phyloP scores from a whole-genome alignment of 2,797 vertebrate genomes.

The Crax fasciolata region DNA sequence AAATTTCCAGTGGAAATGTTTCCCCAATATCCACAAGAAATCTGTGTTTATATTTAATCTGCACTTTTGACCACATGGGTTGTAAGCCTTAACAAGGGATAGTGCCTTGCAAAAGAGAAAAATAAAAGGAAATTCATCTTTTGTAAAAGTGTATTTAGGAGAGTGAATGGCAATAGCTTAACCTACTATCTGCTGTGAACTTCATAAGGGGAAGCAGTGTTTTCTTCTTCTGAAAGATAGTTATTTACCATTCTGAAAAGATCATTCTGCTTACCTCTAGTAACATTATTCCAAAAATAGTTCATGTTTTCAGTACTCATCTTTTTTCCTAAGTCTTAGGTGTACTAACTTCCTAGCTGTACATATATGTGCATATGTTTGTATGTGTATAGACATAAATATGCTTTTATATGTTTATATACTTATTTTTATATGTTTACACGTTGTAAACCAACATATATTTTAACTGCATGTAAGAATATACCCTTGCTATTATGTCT shows the following conservation, averaged over 20 bases:
- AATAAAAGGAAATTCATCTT: constrained; percentile 2
- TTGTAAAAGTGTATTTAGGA: neutral
- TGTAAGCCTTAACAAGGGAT: neutral
- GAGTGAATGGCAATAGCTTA: neutral
- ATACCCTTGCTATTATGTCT: constrained; percentile 25
- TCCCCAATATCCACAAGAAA: neutral
- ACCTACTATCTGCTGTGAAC: neutral
- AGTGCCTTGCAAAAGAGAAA: neutral
- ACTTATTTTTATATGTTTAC: accelerated
- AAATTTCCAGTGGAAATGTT: neutral
- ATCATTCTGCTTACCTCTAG: neutral
- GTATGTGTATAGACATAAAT: neutral
- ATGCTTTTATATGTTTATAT: neutral
- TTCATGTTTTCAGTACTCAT: neutral
- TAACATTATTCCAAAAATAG: neutral
- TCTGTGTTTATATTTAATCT: neutral
- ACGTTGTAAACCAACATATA: neutral
- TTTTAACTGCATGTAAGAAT: neutral
- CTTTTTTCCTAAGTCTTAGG: neutral
- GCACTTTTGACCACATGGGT: neutral
- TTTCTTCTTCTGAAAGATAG: constrained; percentile 50
- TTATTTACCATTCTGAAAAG: constrained; percentile 3
- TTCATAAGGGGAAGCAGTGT: constrained; percentile 11
- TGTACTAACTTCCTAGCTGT: neutral
- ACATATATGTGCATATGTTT: accelerated